Conservation (phyloP, 1,140 invertebrate genomes). For the Saccostrea echinata region DNA sequence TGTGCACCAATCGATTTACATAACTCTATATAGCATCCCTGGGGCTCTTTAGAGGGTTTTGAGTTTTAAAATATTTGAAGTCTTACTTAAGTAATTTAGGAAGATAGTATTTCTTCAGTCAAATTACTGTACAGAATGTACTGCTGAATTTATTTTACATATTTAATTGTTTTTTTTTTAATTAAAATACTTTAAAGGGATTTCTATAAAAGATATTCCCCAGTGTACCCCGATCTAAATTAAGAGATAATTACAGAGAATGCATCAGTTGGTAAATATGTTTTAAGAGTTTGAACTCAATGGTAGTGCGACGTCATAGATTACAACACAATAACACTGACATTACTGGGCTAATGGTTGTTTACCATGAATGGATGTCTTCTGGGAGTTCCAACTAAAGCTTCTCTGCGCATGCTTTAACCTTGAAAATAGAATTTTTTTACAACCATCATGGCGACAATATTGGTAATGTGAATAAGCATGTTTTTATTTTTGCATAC, state of each 20-base stretch:
- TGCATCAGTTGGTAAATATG: conserved; percentile 34
- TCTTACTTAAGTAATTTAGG: not conserved
- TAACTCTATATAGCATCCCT: not conserved
- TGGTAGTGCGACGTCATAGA: conserved; percentile 30
- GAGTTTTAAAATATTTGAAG: not conserved
- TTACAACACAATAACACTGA: conserved; percentile 27
- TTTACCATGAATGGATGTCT: conserved; percentile 28
- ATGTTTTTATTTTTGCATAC: not conserved
- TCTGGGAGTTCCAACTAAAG: conserved; percentile 17
- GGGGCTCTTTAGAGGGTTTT: not conserved
- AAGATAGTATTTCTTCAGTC: not conserved
- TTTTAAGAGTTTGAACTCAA: conserved; percentile 30
- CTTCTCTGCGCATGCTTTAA: conserved; percentile 25
- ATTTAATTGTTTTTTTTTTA: not conserved
- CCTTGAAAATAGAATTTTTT: conserved; percentile 19
- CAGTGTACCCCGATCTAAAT: not conserved
- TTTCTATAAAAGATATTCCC: not conserved
- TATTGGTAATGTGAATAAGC: conserved; percentile 17
- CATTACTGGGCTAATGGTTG: conserved; percentile 26
- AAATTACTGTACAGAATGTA: not conserved
- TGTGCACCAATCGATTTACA: conserved; percentile 34
- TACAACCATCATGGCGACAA: conserved; percentile 27
- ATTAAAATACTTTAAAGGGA: not conserved
- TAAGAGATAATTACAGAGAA: conserved; percentile 30
- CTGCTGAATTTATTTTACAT: not conserved